Conservation (phyloP, 2,888 invertebrate species). For the Caenorhabditis plicata region DNA sequence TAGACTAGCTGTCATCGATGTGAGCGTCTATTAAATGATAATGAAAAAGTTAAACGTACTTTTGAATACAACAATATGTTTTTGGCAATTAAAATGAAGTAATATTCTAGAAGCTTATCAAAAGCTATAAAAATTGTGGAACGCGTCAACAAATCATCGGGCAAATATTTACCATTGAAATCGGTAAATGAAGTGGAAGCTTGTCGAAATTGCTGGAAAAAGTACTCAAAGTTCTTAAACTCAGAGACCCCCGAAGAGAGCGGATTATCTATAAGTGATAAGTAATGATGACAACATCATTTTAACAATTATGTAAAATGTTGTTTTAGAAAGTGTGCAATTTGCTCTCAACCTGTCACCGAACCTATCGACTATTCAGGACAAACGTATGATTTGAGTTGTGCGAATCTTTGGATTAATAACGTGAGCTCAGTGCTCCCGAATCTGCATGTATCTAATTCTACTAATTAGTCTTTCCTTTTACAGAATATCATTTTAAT, state of each 20-base stretch:
- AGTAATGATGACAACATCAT: too few relatives aligned
- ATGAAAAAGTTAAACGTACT: too few relatives aligned
- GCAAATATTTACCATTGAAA: slow-evolving; percentile 15
- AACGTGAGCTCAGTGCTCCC: slow-evolving; percentile 51
- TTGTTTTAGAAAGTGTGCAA: slow-evolving; percentile 41
- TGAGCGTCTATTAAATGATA: too few relatives aligned
- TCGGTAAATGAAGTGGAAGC: slow-evolving; percentile 30
- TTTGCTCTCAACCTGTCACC: slow-evolving; percentile 33
- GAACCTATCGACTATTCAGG: slow-evolving; percentile 41
- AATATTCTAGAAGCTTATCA: slow-evolving; percentile 15
- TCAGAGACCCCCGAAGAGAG: neutral
- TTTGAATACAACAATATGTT: too few relatives aligned
- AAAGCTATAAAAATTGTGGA: slow-evolving; percentile 24
- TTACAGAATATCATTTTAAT: too few relatives aligned
- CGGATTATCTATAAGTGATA: neutral
- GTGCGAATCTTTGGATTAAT: slow-evolving; percentile 61
- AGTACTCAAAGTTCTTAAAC: neutral
- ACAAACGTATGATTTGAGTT: slow-evolving; percentile 47
- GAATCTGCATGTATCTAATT: slow-evolving; percentile 32
- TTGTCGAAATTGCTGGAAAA: slow-evolving; percentile 18
- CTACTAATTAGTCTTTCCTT: too few relatives aligned
- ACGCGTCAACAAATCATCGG: slow-evolving; percentile 25
- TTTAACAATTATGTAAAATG: too few relatives aligned
- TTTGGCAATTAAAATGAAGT: slow-evolving; percentile 1
- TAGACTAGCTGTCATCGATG: too few relatives aligned